phyloP scores from a whole-genome alignment of 2,888 invertebrate species.

The Drosophila kambysellisi region DNA sequence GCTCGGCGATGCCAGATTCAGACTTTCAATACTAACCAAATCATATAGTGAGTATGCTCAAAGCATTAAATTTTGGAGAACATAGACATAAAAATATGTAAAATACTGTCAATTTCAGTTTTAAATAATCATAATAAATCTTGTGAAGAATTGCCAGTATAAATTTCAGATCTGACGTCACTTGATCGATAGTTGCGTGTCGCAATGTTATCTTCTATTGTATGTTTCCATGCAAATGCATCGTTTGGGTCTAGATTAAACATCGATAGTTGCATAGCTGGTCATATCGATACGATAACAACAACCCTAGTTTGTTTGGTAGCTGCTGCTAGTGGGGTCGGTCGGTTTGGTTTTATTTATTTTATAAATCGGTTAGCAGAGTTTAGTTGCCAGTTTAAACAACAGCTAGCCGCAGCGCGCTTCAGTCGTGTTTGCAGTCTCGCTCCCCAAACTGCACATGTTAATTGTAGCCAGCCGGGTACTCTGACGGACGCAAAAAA shows the following conservation, averaged over 20 bases:
- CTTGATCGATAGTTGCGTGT: neutral
- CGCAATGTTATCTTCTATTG: neutral
- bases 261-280: constrained; percentile 20
- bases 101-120: too few species aligned
- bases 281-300: constrained; percentile 53
- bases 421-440: constrained; percentile 57
- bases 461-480: constrained; percentile 38
- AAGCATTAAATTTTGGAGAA: neutral
- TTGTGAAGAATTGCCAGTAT: neutral
- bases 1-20: neutral
- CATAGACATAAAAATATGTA: neutral
- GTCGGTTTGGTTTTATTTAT: constrained; percentile 73
- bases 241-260: neutral
- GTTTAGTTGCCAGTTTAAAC: constrained; percentile 68
- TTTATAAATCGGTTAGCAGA: constrained; percentile 72
- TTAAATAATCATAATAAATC: neutral
- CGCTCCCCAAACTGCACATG: constrained; percentile 29
- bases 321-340: constrained; percentile 60
- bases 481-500: constrained; percentile 25
- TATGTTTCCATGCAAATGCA: neutral
- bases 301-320: constrained; percentile 67
- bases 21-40: neutral
- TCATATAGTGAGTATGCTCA: neutral
- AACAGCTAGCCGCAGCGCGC: constrained; percentile 65
- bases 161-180: neutral